Evolutionary conservation across 2,797 vertebrate genomes (phyloP).

Genomic region (Poecile montanus): DNA sequence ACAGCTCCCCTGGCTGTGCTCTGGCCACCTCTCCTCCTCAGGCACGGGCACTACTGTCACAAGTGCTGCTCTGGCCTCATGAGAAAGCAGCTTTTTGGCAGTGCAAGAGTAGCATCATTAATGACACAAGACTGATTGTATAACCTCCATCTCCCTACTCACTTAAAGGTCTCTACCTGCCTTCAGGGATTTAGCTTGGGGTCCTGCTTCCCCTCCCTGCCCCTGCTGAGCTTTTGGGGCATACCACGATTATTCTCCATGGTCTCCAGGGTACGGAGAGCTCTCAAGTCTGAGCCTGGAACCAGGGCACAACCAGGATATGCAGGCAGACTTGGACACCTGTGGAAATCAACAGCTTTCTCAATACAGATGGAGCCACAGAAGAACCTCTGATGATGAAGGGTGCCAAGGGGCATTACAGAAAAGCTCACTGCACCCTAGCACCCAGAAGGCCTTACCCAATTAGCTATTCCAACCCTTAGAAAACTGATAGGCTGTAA

Average conservation of each 20-base stretch:
- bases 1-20: neutral
- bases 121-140: neutral
- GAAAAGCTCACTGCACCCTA: neutral
- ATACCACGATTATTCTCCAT: rapidly evolving
- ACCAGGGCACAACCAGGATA: rapidly evolving
- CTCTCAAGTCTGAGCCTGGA: neutral
- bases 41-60: neutral
- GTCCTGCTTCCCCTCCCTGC: neutral
- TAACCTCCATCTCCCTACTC: neutral
- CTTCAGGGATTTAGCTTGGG: neutral
- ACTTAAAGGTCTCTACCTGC: neutral
- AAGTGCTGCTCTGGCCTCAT: neutral
- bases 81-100: neutral
- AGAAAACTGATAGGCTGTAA: neutral
- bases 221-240: rapidly evolving
- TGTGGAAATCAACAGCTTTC: neutral
- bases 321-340: neutral
- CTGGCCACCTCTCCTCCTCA: neutral
- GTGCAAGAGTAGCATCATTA: neutral
- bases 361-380: neutral
- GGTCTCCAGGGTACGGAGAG: neutral
- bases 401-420: neutral
- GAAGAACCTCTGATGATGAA: neutral
- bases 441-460: neutral
- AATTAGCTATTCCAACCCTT: neutral